Evolutionary conservation across 2,888 invertebrate genomes (phyloP), one percentile per base, ranked within the genome.

Genomic region (Drosophila lacicola): DNA sequence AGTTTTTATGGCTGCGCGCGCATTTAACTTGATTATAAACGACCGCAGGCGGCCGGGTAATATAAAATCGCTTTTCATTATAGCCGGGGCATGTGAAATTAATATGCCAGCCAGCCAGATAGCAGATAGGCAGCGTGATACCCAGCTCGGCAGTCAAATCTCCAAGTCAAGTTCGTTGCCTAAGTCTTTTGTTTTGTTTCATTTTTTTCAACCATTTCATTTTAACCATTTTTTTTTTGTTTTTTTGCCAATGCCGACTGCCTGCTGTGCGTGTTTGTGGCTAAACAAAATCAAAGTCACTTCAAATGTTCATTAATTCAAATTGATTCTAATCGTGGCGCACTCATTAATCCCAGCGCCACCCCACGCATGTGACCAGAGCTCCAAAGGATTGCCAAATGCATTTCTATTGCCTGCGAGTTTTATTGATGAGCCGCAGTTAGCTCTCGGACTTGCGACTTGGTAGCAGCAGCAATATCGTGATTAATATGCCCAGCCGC

Each of bases 21-120:
- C 88, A 88, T 85, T 83, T 88, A 83, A 83, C 86, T 83, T 88
- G 83, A 88, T 88, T 83, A 85, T 88, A 82, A 88, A 83, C 86
- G 83, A 88, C 86, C 72, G 80, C 88, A 78, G 86, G 80, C 83
- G 83, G 86, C 78, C 77, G 75, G 57, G 85, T 65, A 71, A 88
- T 88, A 83, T 83, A 83, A 83, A 83, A 83, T 83, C 83, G 83
- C 69, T 86, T 88, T 83, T 83, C 83, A 83, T 83, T 83, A 83
- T 75, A 55, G 73, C 58, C 64, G 41, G 67, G 72, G 76, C 89
- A 83, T 77, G 86, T 86, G 80, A 83, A 88, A 83, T 83, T 85
- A 83, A 83, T 83, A 83, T 80, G 73, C 70, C 55, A 49, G 47
- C 6, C 57, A 49, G 61, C 47, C 62, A 44, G 34, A 47, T 39